phyloP scores from a whole-genome alignment of 2,888 invertebrate species.

The Uropetala carovei region DNA sequence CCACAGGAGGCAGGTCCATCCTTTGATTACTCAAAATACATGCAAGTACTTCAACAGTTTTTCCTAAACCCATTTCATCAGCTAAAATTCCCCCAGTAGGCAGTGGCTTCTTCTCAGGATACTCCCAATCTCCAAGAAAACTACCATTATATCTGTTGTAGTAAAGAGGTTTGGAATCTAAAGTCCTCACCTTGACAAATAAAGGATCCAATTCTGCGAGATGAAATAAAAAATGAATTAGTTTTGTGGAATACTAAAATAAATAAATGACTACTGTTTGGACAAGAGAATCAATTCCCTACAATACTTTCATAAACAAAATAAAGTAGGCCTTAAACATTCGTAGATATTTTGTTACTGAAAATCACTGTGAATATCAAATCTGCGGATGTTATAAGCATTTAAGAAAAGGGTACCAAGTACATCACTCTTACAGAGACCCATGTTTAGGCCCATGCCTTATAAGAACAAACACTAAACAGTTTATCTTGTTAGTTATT shows the following conservation, averaged over 20 bases:
- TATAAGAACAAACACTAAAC: no score
- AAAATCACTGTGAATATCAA: background rate
- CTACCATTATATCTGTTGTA: slow-evolving; percentile 76
- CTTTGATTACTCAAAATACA: slow-evolving; percentile 79
- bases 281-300: background rate
- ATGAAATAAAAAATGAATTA: slow-evolving; percentile 1
- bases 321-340: background rate
- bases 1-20: background rate
- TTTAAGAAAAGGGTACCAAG: no score
- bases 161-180: slow-evolving; percentile 72
- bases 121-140: slow-evolving; percentile 71
- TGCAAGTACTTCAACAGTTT: slow-evolving; percentile 86
- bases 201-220: slow-evolving; percentile 71
- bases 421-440: no score
- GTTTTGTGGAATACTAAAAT: background rate
- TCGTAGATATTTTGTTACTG: background rate
- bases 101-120: slow-evolving; percentile 73
- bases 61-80: slow-evolving; percentile 90
- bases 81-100: slow-evolving; percentile 85
- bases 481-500: no score
- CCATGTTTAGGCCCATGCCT: no score
- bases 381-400: background rate
- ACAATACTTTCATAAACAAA: background rate
- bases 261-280: background rate
- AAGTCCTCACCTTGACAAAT: slow-evolving; percentile 71